A percentile compares a stretch with the other conserved stretches of the same genome.
phyloP scores from a whole-genome alignment of 2,797 vertebrate species.

The Gambelia wislizenii region DNA sequence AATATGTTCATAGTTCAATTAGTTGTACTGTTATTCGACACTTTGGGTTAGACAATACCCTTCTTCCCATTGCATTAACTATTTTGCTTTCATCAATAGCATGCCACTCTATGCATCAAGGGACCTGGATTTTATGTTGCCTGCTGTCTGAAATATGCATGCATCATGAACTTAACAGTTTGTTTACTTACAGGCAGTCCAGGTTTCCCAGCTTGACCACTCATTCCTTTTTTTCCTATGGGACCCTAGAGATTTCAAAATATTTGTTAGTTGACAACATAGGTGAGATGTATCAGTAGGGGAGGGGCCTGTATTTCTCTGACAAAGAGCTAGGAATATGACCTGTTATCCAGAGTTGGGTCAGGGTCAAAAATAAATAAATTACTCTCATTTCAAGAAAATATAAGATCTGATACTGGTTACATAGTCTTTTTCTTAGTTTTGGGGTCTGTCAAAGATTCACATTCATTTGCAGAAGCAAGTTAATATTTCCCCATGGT shows the following conservation, averaged over 20 bases:
- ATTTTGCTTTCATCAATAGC: slow-evolving; percentile 15
- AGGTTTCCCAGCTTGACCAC: slow-evolving; percentile 85
- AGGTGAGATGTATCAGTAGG: slow-evolving; percentile 28
- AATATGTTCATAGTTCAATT: not conserved
- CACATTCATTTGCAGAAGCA: not conserved
- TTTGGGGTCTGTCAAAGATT: not conserved
- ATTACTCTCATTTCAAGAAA: slow-evolving; percentile 14
- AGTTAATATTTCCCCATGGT: not conserved
- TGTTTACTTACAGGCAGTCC: slow-evolving; percentile 88
- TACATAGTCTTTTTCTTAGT: not conserved
- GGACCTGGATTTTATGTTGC: not conserved
- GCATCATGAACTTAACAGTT: slow-evolving; percentile 41
- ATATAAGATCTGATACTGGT: slow-evolving; percentile 25
- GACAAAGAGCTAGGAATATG: slow-evolving; percentile 32
- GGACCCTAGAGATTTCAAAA: slow-evolving; percentile 84
- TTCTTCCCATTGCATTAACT: not conserved
- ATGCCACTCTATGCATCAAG: not conserved
- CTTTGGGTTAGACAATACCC: not conserved
- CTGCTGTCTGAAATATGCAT: slow-evolving; percentile 54
- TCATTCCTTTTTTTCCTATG: slow-evolving; percentile 87
- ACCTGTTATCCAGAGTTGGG: slow-evolving; percentile 31
- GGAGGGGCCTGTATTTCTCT: slow-evolving; percentile 37
- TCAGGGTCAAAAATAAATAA: not conserved
- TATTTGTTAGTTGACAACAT: slow-evolving; percentile 51
- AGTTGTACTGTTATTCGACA: not conserved